Percentiles rank a stretch among this genome's conserved stretches.
Evolutionary conservation across 2,888 invertebrate genomes (phyloP).

Genomic region (Eristalis arbustorum): DNA sequence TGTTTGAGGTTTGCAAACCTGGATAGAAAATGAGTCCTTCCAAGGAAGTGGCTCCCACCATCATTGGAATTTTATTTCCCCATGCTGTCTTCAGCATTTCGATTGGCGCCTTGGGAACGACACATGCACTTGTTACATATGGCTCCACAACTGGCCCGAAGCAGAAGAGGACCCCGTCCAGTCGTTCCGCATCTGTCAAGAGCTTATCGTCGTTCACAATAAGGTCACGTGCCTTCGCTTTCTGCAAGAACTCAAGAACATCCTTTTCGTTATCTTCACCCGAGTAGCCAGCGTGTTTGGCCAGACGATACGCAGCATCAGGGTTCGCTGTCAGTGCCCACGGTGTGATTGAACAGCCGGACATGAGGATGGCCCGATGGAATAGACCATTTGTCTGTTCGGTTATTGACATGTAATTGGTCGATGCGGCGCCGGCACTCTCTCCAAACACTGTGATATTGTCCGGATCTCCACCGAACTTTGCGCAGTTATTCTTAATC

Average conservation of each 20-base stretch:
- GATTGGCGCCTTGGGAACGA: conserved; percentile 76
- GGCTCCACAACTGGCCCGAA: conserved; percentile 78
- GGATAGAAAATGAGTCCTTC: conserved; percentile 77
- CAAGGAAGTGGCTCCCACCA: conserved; percentile 78
- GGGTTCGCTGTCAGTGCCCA: conserved; percentile 75
- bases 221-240: conserved; percentile 75
- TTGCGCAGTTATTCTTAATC: conserved; percentile 81
- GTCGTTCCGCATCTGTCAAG: conserved; percentile 74
- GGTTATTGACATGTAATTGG: conserved; percentile 81
- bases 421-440: conserved; percentile 81
- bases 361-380: conserved; percentile 78
- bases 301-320: conserved; percentile 74
- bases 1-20: conserved; percentile 70
- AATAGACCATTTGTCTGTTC: conserved; percentile 80
- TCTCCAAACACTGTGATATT: conserved; percentile 82
- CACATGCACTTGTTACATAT: conserved; percentile 76
- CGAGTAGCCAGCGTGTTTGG: conserved; percentile 77
- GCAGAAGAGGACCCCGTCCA: conserved; percentile 74
- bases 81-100: conserved; percentile 78
- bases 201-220: conserved; percentile 75
- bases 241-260: conserved; percentile 77
- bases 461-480: conserved; percentile 81
- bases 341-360: conserved; percentile 74
- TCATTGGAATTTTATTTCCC: conserved; percentile 78
- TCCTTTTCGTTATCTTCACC: conserved; percentile 78